Evolutionary conservation across 2,113 vertebrate species (phyloP).

Genomic region (Toxotes jaculatrix): DNA sequence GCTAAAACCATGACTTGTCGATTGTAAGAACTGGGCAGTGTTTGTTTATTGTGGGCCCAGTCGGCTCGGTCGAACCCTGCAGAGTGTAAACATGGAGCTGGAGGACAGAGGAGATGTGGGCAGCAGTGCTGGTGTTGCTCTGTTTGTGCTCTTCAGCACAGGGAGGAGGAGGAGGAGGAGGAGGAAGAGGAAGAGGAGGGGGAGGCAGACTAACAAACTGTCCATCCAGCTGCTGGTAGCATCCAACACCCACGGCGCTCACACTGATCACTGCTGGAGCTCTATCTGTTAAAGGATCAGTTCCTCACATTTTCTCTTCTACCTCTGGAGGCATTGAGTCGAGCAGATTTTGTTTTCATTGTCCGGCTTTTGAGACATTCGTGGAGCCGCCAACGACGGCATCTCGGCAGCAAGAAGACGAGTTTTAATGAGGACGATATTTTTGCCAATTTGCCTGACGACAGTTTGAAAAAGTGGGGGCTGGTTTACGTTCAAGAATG

Average conservation of each 20-base stretch:
- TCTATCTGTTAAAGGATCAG: neutral
- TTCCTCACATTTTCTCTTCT: neutral
- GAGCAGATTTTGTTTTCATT: neutral
- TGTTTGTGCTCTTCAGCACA: conserved; percentile 61
- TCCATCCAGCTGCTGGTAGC: conserved; percentile 55
- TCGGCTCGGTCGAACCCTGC: conserved; percentile 25
- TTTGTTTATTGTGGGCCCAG: conserved; percentile 35
- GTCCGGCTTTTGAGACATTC: too few species aligned
- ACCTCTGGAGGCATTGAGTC: neutral
- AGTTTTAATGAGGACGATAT: too few species aligned
- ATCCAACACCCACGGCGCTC: conserved; percentile 45
- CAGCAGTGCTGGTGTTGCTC: conserved; percentile 67
- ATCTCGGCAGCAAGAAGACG: too few species aligned
- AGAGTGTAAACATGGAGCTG: conserved; percentile 61
- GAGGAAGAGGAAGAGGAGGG: neutral
- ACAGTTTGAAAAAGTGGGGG: too few species aligned
- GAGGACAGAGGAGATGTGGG: conserved; percentile 62
- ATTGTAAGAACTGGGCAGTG: neutral
- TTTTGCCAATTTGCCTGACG: too few species aligned
- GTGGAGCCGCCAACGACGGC: too few species aligned
- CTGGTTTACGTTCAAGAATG: too few species aligned
- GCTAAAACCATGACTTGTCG: neutral
- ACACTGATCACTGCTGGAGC: conserved; percentile 11
- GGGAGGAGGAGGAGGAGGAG: conserved; percentile 32
- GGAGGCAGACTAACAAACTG: conserved; percentile 21